Evolutionary conservation across 2,797 vertebrate genomes (phyloP).

Genomic region (Euthynnus affinis): DNA sequence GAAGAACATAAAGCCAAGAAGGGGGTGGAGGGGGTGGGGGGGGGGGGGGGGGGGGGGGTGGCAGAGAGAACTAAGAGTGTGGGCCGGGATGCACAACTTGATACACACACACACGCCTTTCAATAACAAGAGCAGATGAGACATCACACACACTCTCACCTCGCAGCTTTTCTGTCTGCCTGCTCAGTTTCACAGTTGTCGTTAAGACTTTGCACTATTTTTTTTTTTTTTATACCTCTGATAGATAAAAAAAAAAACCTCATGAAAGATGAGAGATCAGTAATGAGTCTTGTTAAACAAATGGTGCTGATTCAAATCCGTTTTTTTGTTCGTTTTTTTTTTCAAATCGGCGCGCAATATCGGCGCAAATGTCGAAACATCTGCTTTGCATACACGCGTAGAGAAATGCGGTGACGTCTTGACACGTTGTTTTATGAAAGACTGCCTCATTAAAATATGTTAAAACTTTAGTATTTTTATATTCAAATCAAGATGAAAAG

Average conservation of each 20-base stretch:
- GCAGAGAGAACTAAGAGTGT: constrained; percentile 2
- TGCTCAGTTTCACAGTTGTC: constrained; percentile 35
- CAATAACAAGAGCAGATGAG: constrained; percentile 28
- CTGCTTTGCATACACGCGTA: constrained; percentile 53
- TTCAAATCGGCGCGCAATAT: constrained; percentile 26
- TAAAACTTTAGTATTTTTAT: constrained; percentile 97
- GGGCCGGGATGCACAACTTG: constrained; percentile 42
- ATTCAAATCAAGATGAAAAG: constrained; percentile 99
- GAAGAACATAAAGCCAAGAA: constrained; percentile 58
- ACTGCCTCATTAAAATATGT: constrained; percentile 91
- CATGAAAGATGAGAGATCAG: not conserved
- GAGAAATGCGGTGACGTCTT: constrained; percentile 62
- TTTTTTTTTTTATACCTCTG: not conserved
- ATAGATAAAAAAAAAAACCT: constrained; percentile 24
- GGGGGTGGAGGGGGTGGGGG: no score
- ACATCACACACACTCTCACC: constrained; percentile 42
- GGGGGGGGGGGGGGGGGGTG: no score
- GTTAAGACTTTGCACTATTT: constrained; percentile 23
- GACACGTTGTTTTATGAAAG: constrained; percentile 80
- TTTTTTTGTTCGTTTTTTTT: not conserved
- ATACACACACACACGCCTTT: not conserved
- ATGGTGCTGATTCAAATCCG: constrained; percentile 16
- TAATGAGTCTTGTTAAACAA: constrained; percentile 6
- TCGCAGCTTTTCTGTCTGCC: constrained; percentile 41
- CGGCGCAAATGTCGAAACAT: constrained; percentile 71